Conservation (phyloP, 2,797 vertebrate species). For the Australoheros facetus region DNA sequence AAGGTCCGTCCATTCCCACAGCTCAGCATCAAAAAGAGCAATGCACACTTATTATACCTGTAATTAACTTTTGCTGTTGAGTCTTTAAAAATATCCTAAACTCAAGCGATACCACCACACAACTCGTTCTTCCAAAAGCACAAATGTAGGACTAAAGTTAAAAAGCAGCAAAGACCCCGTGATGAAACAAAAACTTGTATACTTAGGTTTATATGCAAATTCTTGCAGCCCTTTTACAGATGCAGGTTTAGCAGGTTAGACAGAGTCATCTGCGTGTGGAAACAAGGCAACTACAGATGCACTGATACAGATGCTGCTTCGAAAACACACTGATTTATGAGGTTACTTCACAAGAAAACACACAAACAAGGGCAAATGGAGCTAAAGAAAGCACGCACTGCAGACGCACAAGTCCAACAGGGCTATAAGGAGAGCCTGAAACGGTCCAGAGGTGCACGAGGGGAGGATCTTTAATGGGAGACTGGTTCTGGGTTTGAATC, state of each 20-base stretch:
- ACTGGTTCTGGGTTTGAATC: background rate
- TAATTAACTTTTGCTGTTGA: background rate
- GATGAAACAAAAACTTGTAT: background rate
- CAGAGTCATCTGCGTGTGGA: background rate
- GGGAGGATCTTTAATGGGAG: no score
- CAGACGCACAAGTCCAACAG: no score
- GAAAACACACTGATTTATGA: background rate
- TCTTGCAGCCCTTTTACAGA: background rate
- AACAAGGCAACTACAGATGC: background rate
- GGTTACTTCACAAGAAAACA: background rate
- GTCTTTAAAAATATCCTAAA: background rate
- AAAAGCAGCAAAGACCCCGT: background rate
- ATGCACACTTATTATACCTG: background rate
- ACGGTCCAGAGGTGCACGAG: no score
- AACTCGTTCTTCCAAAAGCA: background rate
- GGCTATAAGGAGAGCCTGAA: no score
- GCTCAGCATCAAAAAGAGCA: slow-evolving; percentile 1
- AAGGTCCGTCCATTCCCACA: slow-evolving; percentile 20
- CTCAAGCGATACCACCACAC: background rate
- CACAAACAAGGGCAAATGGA: no score
- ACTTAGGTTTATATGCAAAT: background rate
- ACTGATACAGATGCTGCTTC: background rate
- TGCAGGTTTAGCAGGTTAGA: slow-evolving; percentile 19
- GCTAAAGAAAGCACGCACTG: no score
- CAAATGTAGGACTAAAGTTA: background rate